A percentile compares a stretch with the other conserved stretches of the same genome.
phyloP scores from a whole-genome alignment of 2,797 vertebrate genomes.

The Zalophus californianus region DNA sequence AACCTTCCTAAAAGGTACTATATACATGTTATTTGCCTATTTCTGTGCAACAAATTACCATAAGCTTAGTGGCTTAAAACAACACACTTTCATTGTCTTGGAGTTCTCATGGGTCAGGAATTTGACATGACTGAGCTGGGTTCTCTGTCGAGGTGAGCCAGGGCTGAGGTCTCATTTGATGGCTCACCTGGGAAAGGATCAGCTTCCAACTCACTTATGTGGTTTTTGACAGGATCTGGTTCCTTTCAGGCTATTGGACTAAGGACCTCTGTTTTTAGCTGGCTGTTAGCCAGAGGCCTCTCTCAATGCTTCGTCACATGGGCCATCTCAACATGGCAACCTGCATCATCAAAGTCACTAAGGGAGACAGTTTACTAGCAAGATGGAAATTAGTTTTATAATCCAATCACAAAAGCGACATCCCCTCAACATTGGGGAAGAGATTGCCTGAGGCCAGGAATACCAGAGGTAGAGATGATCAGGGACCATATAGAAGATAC shows the following conservation, averaged over 20 bases:
- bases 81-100: neutral
- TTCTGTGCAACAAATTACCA: neutral
- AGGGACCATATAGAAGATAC: neutral
- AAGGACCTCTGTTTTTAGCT: neutral
- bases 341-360: neutral
- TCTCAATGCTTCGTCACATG: accelerated
- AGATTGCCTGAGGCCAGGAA: neutral
- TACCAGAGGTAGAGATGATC: neutral
- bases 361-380: neutral
- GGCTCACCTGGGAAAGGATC: neutral
- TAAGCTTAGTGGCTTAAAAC: neutral
- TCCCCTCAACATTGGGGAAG: neutral
- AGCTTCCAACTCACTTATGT: too few species aligned
- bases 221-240: neutral
- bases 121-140: neutral
- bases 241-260: neutral
- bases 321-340: neutral
- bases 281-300: neutral
- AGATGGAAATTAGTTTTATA: neutral
- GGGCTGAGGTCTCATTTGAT: neutral
- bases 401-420: neutral
- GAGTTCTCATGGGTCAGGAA: neutral
- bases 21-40: neutral
- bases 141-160: neutral
- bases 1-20: neutral